These are phyloP conservation scores for Malacoraja senta DNA, from an alignment of 2,797 vertebrate species.

Conservation along the genomic window DNA sequence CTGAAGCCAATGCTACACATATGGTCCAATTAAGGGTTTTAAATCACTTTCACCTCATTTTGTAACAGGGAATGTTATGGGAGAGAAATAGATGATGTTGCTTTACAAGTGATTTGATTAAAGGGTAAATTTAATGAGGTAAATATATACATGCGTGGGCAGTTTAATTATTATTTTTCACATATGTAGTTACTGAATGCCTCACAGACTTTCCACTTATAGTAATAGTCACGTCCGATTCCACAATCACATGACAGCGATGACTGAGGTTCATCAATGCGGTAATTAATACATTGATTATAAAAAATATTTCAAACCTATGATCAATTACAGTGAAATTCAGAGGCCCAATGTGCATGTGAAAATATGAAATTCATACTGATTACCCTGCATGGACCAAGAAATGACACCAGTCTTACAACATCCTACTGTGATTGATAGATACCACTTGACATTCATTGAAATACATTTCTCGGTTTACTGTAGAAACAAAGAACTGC, in stretches of 20 bases:
- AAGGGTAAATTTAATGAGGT: neutral
- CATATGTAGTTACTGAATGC: neutral
- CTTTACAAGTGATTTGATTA: neutral
- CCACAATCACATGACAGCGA: too few species aligned
- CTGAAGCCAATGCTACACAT: neutral
- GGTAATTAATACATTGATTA: neutral
- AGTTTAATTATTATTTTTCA: neutral
- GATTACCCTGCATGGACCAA: neutral
- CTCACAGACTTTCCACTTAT: neutral
- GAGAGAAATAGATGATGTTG: neutral
- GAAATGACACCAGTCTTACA: neutral
- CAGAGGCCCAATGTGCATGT: neutral
- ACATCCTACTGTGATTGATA: neutral
- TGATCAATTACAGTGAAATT: neutral
- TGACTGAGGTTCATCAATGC: neutral
- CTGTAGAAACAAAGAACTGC: neutral
- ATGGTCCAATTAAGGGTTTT: neutral
- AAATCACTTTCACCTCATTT: neutral
- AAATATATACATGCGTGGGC: neutral
- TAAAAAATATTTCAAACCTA: neutral
- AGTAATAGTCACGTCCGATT: neutral
- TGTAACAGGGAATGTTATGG: neutral
- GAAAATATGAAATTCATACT: neutral
- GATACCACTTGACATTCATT: neutral
- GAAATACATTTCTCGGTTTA: neutral